Evolutionary conservation across 2,797 vertebrate genomes (phyloP), one percentile per base, ranked within the genome.

Genomic region (Otolemur crassicaudatus): DNA sequence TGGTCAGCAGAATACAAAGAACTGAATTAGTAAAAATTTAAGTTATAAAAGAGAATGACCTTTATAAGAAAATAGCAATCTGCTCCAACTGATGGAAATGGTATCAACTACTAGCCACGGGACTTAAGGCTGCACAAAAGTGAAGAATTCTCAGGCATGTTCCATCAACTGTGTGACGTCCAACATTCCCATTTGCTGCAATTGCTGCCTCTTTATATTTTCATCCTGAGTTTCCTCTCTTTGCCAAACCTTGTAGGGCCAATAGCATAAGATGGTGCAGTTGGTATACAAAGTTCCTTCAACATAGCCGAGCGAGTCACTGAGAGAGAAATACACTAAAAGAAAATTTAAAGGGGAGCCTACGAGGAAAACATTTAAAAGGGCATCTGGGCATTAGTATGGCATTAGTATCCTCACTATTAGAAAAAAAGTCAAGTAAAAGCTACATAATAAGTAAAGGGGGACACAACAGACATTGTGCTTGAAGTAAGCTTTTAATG

Each of bases 21-120:
- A 43, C 19, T 80, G 65, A 95, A 94, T 94, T 94, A 92, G 69
- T 92, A 84, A 87, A 96, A 95, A 84, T 63, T 81, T 53, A 90
- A 89, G 23, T 80, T 53, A 76, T 84, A 46, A 86, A 29, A 80
- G 29, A 95, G 31, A 46, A 97, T 63, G 93, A 87, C 88, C 91
- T 95, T 94, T 94, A 49, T 58, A 90, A 85, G n/a, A 91, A 73
- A 84, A 90, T 1, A 92, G 67, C 9, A 76, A n/a, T 80, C 80
- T 65, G 65, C 60, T 60, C 92, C 63, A 87, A 0, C 6, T 46
- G 94, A 67, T 37, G 22, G 12, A 82, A 97, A 84, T 72, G 22
- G n/a, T 25, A 81, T 0, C 31, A 96, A 31, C 63, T 90, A 84
- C 60, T 67, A 53, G 23, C 16, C 61, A 75, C n/a, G 40, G 49